Evolutionary conservation across 2,797 vertebrate genomes (phyloP), one percentile per base, ranked within the genome.

Genomic region (Enteromius unitaeniatus): DNA sequence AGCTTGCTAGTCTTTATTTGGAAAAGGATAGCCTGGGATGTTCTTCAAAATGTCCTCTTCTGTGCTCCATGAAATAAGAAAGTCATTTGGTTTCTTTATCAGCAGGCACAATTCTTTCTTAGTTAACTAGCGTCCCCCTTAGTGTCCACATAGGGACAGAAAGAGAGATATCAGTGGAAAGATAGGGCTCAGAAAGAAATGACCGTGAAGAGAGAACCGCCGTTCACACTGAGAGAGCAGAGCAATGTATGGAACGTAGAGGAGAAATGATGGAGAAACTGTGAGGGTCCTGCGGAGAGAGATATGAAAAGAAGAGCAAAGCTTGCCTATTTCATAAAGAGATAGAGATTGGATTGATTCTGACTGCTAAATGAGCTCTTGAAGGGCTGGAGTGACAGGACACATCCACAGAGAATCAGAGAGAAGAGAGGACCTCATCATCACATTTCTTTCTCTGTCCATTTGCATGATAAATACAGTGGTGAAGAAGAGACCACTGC

Each of bases 391-490:
- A 85, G 86, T 84, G 83, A 80, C 73, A 76, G 72, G 65, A 72
- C 40, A 69, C 51, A 26, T 53, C 78, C 78, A 62, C 69, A 47
- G 68, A 74, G 72, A 81, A 70, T 70, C 65, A 78, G 69, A 75
- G 60, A 58, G 53, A 81, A 58, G 47, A 76, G 68, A 14, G 47
- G 60, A 87, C 75, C 74, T 78, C 73, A 76, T 79, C 53, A 58
- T 78, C 58, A 23, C 64, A 42, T 78, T 70, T 70, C 28, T 10
- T 51, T 51, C 55, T 73, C 19, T 37, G 53, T 42, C 34, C 49
- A 40, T 77, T 67, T 83, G 80, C 74, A 78, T 81, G 79, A 67
- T 84, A 87, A 88, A 86, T 65, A 58, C 47, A 47, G 72, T 4
- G 67, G 65, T 6, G 67, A 74, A 77, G 76, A 26, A 40, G 77